These are phyloP conservation scores for Lochmaea crataegi DNA, from an alignment of 2,888 invertebrate species.

Conservation along the genomic window DNA sequence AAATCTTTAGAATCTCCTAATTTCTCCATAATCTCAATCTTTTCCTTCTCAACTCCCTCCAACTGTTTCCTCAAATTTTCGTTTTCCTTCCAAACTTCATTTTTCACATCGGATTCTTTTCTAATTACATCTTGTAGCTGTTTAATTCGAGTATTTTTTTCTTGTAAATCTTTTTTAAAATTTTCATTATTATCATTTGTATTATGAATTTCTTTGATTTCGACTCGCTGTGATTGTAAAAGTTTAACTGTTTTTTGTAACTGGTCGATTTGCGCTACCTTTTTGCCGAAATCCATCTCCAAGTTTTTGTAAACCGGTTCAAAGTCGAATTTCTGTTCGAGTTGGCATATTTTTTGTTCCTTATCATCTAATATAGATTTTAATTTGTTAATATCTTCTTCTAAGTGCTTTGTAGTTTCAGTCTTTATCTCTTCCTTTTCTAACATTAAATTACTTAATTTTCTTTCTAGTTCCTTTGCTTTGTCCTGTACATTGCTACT, in stretches of 20 bases:
- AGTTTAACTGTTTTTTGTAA: conserved; percentile 6
- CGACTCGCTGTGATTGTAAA: background rate
- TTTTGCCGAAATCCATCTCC: conserved; percentile 37
- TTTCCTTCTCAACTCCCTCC: conserved; percentile 13
- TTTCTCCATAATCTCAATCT: conserved; percentile 22
- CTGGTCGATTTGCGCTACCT: conserved; percentile 24
- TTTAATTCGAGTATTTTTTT: conserved; percentile 39
- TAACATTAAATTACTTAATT: conserved; percentile 23
- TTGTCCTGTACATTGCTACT: conserved; percentile 16
- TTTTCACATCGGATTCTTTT: conserved; percentile 33
- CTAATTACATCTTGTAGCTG: conserved; percentile 37
- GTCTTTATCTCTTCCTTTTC: conserved; percentile 34
- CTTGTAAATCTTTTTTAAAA: conserved; percentile 33
- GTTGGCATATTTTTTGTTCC: conserved; percentile 27
- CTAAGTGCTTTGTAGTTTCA: conserved; percentile 19
- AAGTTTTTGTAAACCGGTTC: conserved; percentile 38
- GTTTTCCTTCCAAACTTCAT: conserved; percentile 37
- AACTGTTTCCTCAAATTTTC: conserved; percentile 17
- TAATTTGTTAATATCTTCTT: conserved; percentile 31
- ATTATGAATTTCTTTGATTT: background rate
- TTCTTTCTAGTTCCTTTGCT: conserved; percentile 28
- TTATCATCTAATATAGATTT: conserved; percentile 22
- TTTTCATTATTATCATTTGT: background rate
- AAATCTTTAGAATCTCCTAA: conserved; percentile 18
- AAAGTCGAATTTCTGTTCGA: conserved; percentile 37